Conservation (phyloP, 2,888 invertebrate species). For the Torymus tubicola region DNA sequence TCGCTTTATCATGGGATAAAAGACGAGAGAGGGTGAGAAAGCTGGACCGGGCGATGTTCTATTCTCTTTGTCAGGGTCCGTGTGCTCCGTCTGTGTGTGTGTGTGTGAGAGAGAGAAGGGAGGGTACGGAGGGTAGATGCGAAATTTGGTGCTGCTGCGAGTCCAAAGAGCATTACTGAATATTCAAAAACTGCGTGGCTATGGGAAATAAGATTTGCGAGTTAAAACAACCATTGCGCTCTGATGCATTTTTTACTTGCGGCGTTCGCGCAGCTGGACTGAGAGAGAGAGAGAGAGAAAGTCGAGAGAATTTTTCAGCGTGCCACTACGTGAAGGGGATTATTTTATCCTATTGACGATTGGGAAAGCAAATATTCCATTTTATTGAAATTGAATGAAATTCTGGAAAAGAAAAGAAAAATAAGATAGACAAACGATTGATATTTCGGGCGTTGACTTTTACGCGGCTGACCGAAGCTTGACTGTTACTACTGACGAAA, state of each 20-base stretch:
- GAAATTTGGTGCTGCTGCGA: neutral
- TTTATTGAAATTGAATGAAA: too few species aligned
- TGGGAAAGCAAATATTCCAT: too few species aligned
- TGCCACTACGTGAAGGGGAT: too few species aligned
- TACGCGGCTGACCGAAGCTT: too few species aligned
- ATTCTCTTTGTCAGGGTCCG: conserved; percentile 16
- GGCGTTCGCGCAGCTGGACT: neutral
- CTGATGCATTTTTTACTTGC: conserved; percentile 11
- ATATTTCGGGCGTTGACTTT: too few species aligned
- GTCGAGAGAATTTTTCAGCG: neutral
- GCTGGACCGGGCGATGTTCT: neutral
- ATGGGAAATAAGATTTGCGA: conserved; percentile 14
- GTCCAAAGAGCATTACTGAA: conserved; percentile 35
- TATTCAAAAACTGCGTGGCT: conserved; percentile 31
- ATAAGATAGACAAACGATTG: too few species aligned
- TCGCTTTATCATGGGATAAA: neutral
- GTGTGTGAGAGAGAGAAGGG: too few species aligned
- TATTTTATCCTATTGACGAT: too few species aligned
- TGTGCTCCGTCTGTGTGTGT: too few species aligned
- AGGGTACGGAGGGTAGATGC: neutral
- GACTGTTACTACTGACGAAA: too few species aligned
- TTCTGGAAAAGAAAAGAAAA: too few species aligned
- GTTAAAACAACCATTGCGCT: conserved; percentile 1
- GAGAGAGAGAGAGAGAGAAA: neutral
- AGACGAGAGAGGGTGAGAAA: neutral